phyloP scores from a whole-genome alignment of 2,797 vertebrate species.

The Tiaroga cobitis region DNA sequence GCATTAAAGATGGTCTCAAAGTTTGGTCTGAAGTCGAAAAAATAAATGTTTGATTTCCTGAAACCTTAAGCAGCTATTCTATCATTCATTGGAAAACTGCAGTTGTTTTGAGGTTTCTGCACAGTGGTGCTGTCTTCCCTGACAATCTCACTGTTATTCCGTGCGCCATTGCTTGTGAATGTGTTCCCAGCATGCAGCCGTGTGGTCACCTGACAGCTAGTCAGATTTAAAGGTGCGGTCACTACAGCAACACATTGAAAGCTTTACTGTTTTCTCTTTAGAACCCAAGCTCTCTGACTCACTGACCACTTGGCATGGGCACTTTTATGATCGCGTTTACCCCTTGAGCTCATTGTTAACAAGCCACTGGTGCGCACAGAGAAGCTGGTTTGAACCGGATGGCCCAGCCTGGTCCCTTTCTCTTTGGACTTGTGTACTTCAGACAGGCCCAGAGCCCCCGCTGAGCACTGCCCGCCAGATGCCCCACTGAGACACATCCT shows the following conservation, averaged over 20 bases:
- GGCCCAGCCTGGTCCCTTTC: slow-evolving; percentile 63
- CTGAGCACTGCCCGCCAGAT: slow-evolving; percentile 69
- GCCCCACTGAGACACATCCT: slow-evolving; percentile 72
- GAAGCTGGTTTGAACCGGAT: slow-evolving; percentile 62
- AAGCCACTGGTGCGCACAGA: slow-evolving; percentile 30
- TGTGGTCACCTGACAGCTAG: not conserved
- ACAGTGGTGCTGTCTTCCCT: not conserved
- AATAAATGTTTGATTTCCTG: not conserved
- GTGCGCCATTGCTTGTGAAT: not conserved
- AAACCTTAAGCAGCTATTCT: not conserved
- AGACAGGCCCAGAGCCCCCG: slow-evolving; percentile 67
- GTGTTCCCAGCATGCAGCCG: not conserved
- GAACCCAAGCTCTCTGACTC: not conserved
- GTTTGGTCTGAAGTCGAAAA: not conserved
- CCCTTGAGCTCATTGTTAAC: slow-evolving; percentile 9
- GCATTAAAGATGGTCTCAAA: not conserved
- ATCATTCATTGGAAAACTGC: not conserved
- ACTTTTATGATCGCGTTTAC: slow-evolving; percentile 1
- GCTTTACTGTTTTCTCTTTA: not conserved
- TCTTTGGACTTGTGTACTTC: slow-evolving; percentile 64
- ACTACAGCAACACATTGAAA: slow-evolving; percentile 4
- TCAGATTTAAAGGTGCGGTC: slow-evolving; percentile 15
- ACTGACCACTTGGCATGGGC: not conserved
- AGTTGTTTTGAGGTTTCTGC: not conserved
- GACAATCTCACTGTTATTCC: not conserved